A percentile compares a stretch with the other conserved stretches of the same genome.
phyloP scores from a whole-genome alignment of 1,140 invertebrate species.

The Aradophagus sp. region DNA sequence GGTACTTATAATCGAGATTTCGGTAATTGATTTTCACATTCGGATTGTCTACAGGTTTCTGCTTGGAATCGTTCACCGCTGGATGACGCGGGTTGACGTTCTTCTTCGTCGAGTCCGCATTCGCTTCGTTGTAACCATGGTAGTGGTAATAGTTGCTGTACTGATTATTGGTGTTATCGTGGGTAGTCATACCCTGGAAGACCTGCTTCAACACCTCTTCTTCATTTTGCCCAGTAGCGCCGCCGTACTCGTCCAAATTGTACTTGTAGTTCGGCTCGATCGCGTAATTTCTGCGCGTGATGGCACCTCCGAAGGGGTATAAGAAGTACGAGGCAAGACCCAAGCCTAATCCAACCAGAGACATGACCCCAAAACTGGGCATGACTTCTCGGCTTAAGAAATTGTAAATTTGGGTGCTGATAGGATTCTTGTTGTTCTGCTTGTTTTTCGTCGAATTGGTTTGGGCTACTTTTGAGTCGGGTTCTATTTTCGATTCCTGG shows the following conservation, averaged over 20 bases:
- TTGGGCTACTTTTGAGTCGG: constrained; percentile 73
- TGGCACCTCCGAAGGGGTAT: constrained; percentile 81
- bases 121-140: constrained; percentile 57
- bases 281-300: constrained; percentile 80
- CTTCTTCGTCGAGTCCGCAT: constrained; percentile 55
- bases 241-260: constrained; percentile 80
- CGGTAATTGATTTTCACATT: constrained; percentile 61
- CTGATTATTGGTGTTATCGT: constrained; percentile 53
- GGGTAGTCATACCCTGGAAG: constrained; percentile 80
- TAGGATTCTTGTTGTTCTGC: constrained; percentile 74
- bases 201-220: constrained; percentile 84
- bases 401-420: constrained; percentile 84
- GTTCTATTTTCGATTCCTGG: constrained; percentile 71
- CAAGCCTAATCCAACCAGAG: constrained; percentile 81
- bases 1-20: constrained; percentile 69
- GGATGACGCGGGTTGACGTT: constrained; percentile 55
- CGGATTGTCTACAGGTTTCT: constrained; percentile 61
- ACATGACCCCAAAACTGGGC: constrained; percentile 84
- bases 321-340: constrained; percentile 85
- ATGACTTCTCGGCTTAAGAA: constrained; percentile 86
- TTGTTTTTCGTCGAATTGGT: constrained; percentile 66
- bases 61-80: constrained; percentile 40
- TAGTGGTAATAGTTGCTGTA: constrained; percentile 64
- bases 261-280: constrained; percentile 78
- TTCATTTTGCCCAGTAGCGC: constrained; percentile 79